phyloP scores from a whole-genome alignment of 2,888 invertebrate species.

The Xestia rhomboidea region DNA sequence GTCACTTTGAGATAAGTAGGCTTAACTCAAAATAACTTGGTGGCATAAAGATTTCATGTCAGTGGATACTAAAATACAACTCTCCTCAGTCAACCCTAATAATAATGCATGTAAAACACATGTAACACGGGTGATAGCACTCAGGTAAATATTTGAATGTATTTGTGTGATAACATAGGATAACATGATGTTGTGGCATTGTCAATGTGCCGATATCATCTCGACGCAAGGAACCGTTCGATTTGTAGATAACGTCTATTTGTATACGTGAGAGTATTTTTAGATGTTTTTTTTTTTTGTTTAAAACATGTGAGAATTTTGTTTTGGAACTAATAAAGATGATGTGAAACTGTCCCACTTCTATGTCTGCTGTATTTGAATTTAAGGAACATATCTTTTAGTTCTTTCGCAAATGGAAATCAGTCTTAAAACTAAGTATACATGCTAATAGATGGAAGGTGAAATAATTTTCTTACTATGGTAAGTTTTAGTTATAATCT shows the following conservation, averaged over 20 bases:
- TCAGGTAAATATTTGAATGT: constrained; percentile 82
- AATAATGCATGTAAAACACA: constrained; percentile 81
- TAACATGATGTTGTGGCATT: constrained; percentile 76
- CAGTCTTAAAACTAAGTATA: neutral
- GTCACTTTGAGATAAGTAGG: neutral
- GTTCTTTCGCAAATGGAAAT: neutral
- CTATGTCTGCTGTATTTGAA: neutral
- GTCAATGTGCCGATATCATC: constrained; percentile 74
- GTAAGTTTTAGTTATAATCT: neutral
- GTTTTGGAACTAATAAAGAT: neutral
- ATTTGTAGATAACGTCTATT: constrained; percentile 57
- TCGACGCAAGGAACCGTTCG: constrained; percentile 57
- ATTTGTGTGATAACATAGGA: constrained; percentile 82
- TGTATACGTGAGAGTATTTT: constrained; percentile 47
- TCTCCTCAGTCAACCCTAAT: constrained; percentile 24
- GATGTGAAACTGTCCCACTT: neutral
- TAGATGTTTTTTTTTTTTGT: constrained; percentile 23
- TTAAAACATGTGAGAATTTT: neutral
- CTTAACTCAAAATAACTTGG: no score
- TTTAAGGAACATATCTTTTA: no score
- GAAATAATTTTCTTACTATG: neutral
- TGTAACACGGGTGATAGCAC: constrained; percentile 72
- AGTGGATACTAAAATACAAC: constrained; percentile 22
- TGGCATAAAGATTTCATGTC: neutral
- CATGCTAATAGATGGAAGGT: neutral